These are phyloP conservation scores for Sebastes wilsoni DNA, from an alignment of 2,797 vertebrate species.

Conservation along the genomic window DNA sequence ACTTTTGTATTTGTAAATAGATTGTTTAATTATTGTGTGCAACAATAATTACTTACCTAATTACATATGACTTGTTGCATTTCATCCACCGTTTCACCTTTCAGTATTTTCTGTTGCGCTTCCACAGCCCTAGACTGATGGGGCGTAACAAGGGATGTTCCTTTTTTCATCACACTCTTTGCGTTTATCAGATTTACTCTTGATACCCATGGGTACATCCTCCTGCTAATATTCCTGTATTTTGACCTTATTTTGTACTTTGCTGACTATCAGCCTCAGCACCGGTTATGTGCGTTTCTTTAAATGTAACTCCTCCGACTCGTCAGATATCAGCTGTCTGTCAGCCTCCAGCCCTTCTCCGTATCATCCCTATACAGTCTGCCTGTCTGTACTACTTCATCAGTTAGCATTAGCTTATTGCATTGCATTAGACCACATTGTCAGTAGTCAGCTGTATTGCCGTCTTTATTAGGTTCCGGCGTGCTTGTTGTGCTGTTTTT, in stretches of 20 bases:
- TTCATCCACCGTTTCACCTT: no score
- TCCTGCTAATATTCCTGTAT: background rate
- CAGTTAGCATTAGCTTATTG: conserved; percentile 58
- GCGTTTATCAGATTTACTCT: background rate
- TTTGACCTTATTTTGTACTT: background rate
- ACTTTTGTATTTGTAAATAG: no score
- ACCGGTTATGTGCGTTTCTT: background rate
- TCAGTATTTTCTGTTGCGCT: no score
- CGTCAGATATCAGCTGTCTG: conserved; percentile 8
- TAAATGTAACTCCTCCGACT: background rate
- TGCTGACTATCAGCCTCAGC: background rate
- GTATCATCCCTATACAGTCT: background rate
- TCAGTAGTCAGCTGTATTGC: conserved; percentile 32
- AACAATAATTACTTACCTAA: no score
- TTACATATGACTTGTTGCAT: no score
- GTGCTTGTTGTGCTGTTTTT: conserved; percentile 56
- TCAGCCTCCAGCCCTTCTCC: background rate
- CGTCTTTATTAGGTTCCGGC: conserved; percentile 34
- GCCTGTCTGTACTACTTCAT: background rate
- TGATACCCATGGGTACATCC: background rate
- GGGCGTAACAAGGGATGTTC: no score
- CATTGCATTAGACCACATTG: conserved; percentile 12
- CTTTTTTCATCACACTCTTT: no score
- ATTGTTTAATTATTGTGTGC: no score
- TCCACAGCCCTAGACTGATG: no score